phyloP scores from a whole-genome alignment of 1,140 invertebrate genomes.

The Stratiolaelaps scimitus region DNA sequence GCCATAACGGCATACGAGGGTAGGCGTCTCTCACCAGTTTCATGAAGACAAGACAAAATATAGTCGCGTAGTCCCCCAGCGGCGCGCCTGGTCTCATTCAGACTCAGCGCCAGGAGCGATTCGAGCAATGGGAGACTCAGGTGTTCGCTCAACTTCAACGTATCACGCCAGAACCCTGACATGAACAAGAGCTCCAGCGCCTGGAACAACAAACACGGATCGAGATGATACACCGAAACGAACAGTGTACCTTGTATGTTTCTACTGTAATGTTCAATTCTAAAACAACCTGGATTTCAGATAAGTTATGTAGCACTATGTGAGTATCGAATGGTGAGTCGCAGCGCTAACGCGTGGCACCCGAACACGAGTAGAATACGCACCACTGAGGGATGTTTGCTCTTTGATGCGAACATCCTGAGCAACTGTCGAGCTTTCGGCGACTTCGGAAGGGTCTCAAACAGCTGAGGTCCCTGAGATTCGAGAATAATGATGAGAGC shows the following conservation, averaged over 20 bases:
- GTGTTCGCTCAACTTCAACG: background rate
- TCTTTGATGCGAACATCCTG: constrained; percentile 2
- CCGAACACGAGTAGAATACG: background rate
- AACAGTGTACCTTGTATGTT: too few relatives aligned
- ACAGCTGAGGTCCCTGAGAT: constrained; percentile 15
- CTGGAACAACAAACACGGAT: background rate
- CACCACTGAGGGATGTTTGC: constrained; percentile 6
- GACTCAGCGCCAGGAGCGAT: background rate
- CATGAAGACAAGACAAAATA: background rate
- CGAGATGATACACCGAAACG: too few relatives aligned
- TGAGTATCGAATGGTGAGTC: too few relatives aligned
- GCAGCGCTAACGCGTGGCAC: too few relatives aligned
- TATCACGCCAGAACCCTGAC: constrained; percentile 1
- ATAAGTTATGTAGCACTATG: too few relatives aligned
- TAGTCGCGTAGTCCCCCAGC: background rate
- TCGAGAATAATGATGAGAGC: constrained; percentile 8
- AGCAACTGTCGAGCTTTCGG: constrained; percentile 3
- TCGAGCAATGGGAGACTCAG: background rate
- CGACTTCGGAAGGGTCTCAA: background rate
- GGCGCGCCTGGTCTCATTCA: background rate
- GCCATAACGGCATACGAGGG: too few relatives aligned
- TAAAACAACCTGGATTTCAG: too few relatives aligned
- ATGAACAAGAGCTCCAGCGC: constrained; percentile 15
- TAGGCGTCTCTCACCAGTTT: too few relatives aligned
- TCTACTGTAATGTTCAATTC: too few relatives aligned